Conservation (phyloP, 2,888 invertebrate genomes). For the Entomobrya proxima region DNA sequence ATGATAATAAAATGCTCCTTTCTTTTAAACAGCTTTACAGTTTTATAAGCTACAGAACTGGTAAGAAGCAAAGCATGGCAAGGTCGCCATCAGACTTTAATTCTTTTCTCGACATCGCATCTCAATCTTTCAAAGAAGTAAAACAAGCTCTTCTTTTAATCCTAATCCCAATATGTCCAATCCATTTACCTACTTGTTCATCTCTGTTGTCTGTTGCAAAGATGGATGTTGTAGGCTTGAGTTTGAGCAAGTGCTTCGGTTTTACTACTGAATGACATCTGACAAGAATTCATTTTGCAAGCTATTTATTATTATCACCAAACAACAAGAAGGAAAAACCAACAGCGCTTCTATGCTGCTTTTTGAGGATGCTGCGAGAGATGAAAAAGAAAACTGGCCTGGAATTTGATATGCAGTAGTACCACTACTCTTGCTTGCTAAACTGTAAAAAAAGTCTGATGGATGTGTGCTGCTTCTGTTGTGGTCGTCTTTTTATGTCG, state of each 20-base stretch:
- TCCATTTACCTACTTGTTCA: no score
- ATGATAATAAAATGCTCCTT: neutral
- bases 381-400: conserved; percentile 13
- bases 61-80: neutral
- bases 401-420: conserved; percentile 41
- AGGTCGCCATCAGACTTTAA: neutral
- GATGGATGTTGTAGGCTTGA: neutral
- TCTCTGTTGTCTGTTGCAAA: no score
- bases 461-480: neutral
- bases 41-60: neutral
- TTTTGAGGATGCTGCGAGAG: neutral
- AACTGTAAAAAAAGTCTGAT: neutral
- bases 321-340: conserved; percentile 12
- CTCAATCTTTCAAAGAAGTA: conserved; percentile 17
- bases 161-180: neutral
- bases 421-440: neutral
- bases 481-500: conserved; percentile 10
- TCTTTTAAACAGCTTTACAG: neutral
- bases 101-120: conserved; percentile 10
- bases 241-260: neutral
- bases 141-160: conserved; percentile 1
- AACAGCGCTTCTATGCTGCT: neutral
- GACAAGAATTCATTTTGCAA: conserved; percentile 47
- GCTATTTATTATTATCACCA: conserved; percentile 26
- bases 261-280: conserved; percentile 8